Evolutionary conservation across 2,113 vertebrate species (phyloP).

Genomic region (Rissa tridactyla): DNA sequence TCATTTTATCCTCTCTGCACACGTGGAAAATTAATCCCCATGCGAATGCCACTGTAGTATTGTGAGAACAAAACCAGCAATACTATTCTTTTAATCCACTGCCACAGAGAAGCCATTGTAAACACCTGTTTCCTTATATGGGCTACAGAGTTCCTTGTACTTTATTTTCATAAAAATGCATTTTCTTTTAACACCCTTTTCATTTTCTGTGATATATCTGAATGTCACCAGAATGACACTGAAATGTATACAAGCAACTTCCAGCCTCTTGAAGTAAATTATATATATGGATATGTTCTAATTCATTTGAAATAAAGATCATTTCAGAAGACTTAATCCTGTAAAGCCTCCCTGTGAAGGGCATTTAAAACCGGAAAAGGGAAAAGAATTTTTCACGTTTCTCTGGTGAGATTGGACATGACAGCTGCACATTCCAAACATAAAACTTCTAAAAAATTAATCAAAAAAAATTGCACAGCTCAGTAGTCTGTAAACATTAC

Average conservation of each 20-base stretch:
- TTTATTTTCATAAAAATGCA: not conserved
- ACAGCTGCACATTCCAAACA: not conserved
- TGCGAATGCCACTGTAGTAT: not conserved
- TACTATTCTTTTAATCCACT: not conserved
- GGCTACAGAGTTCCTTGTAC: not conserved
- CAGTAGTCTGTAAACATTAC: not conserved
- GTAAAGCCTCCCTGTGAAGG: not conserved
- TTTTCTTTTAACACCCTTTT: not conserved
- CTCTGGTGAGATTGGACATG: not conserved
- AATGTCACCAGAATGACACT: not conserved
- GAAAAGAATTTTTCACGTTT: not conserved
- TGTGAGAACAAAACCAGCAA: slow-evolving; percentile 36
- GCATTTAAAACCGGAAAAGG: not conserved
- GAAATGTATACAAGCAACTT: not conserved
- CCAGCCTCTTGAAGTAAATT: not conserved
- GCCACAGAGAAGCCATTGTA: not conserved
- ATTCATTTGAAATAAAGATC: not conserved
- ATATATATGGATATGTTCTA: not conserved
- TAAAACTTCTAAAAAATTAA: not conserved
- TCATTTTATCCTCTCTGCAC: not conserved
- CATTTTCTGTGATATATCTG: not conserved
- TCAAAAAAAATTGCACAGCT: not conserved
- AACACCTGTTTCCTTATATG: not conserved
- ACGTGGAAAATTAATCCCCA: not conserved
- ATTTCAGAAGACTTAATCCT: not conserved